A percentile compares a stretch with the other conserved stretches of the same genome.
Conservation (phyloP, 2,797 vertebrate species). For the Hoplostethus atlanticus region DNA sequence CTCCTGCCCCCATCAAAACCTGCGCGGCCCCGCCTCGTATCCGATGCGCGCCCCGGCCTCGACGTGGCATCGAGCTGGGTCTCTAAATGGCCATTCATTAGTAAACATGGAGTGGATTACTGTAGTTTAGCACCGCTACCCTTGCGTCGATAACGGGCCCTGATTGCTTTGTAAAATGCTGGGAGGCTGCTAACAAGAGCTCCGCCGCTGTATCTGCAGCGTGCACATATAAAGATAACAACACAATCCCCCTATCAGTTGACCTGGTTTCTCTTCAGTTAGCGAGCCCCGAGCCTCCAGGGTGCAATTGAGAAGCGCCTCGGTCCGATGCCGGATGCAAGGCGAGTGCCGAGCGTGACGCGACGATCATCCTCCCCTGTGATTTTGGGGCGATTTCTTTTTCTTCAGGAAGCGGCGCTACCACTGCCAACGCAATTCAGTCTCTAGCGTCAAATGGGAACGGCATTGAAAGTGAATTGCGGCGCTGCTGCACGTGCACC, state of each 20-base stretch:
- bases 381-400: conserved; percentile 48
- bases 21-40: conserved; percentile 22
- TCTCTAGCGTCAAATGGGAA: conserved; percentile 68
- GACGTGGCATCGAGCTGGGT: conserved; percentile 39
- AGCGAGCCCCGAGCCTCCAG: conserved; percentile 70
- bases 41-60: conserved; percentile 11
- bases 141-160: conserved; percentile 65
- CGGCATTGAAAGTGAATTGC: conserved; percentile 74
- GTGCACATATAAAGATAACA: conserved; percentile 77
- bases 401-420: conserved; percentile 70
- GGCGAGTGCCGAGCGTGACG: conserved; percentile 65
- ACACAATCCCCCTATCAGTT: conserved; percentile 76
- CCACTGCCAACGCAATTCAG: conserved; percentile 68
- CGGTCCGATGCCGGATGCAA: conserved; percentile 74
- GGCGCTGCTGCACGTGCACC: conserved; percentile 49
- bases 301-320: conserved; percentile 76
- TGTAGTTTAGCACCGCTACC: conserved; percentile 69
- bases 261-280: conserved; percentile 81
- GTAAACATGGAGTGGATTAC: conserved; percentile 77
- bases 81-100: conserved; percentile 73
- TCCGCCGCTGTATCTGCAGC: conserved; percentile 61
- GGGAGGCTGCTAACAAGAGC: conserved; percentile 59
- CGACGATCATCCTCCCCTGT: conserved; percentile 74
- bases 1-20: conserved; percentile 10
- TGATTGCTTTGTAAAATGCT: conserved; percentile 74